Conservation (phyloP, 2,888 invertebrate genomes). For the Dasysyrphus tricinctus region DNA sequence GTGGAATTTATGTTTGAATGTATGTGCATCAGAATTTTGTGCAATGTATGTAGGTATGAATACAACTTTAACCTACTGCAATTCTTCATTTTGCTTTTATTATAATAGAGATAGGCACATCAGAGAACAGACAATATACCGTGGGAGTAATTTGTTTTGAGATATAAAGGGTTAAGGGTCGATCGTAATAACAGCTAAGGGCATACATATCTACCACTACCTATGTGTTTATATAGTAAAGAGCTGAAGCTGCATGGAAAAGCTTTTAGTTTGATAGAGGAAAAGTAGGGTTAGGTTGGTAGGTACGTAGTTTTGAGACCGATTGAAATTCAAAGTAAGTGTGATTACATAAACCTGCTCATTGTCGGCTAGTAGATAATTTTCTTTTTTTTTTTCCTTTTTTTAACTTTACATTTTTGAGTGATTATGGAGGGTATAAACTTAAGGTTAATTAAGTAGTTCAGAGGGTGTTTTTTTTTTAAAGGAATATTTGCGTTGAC, state of each 20-base stretch:
- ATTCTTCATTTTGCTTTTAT: slow-evolving; percentile 56
- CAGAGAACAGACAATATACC: slow-evolving; percentile 26
- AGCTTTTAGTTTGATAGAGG: slow-evolving; percentile 39
- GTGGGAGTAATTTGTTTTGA: slow-evolving; percentile 45
- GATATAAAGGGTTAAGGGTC: slow-evolving; percentile 62
- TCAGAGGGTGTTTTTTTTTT: background rate
- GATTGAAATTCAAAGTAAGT: slow-evolving; percentile 53
- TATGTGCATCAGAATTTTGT: background rate
- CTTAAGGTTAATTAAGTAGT: background rate
- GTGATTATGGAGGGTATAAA: background rate
- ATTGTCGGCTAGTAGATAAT: slow-evolving; percentile 17
- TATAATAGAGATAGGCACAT: slow-evolving; percentile 15
- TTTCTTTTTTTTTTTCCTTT: background rate
- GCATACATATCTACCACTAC: background rate
- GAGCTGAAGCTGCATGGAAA: slow-evolving; percentile 20
- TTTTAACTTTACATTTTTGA: background rate
- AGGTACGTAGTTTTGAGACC: background rate
- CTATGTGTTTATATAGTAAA: background rate
- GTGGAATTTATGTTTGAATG: background rate
- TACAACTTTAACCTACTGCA: slow-evolving; percentile 58
- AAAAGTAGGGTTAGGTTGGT: too few relatives aligned
- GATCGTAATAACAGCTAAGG: slow-evolving; percentile 45
- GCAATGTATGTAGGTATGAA: background rate
- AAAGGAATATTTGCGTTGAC: background rate
- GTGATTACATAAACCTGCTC: slow-evolving; percentile 69